Base-by-base conservation (phyloP, 1,140 invertebrate species). In the Drosophila santomea region DNA sequence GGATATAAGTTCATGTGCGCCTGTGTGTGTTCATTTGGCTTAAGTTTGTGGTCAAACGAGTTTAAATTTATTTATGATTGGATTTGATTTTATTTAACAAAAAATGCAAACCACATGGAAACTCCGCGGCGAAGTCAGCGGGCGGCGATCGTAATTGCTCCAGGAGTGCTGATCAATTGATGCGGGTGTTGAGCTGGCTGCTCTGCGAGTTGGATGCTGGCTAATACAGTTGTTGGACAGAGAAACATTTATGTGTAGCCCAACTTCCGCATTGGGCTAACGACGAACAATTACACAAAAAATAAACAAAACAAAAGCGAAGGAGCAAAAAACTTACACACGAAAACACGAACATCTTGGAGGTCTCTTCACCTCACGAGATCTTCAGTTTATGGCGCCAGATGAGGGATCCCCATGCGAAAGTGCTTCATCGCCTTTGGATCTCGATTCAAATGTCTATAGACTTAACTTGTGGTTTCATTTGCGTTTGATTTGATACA, bases 51-150 rank as follows among this genome's bases (percentile, higher is more conserved):
- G 84, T 89, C 84, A 89, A 89, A 89, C 84, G 77, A 61, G 84
- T 89, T 89, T 89, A 74, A 84, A 75, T 89, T 89, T 89, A 88
- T 89, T 89, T 89, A 84, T 89, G 84, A 89, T 89, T 89, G 85
- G 84, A 78, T 89, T 89, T 89, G 84, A 89, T 89, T 89, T 89
- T 83, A 89, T 89, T 84, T 68, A 89, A 89, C 72, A 80, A 39
- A 67, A 47, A 43, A 43, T 35, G 7, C 4, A 20, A 58, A 50
- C 14, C 50, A 43, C 39, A n/a, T 41, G 54, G 43, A 32, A 45
- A 61, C 25, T 28, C 61, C 57, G 55, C 28, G 41, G 86, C 76
- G 77, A 83, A 79, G 68, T 35, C 83, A 89, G 84, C 84, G 84
- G 84, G 84, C 58, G 84, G 84, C 66, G 41, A 55, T 66, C 79